Percentiles rank a stretch among this genome's conserved stretches.
These are phyloP conservation scores for Leucania comma DNA, from an alignment of 2,888 invertebrate species.

Conservation along the genomic window DNA sequence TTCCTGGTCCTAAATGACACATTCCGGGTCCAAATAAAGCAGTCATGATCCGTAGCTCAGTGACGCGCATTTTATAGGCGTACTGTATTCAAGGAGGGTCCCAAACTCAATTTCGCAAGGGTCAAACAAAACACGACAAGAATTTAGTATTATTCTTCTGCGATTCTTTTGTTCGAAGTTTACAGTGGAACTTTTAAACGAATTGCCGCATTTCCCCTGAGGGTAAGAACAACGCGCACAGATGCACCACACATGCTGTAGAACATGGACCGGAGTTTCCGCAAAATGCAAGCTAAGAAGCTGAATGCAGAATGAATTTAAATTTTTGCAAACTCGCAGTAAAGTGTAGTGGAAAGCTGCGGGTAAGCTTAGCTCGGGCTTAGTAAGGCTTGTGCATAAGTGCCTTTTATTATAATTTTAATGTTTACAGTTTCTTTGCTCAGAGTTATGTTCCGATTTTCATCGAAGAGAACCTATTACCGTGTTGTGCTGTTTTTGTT, in stretches of 20 bases:
- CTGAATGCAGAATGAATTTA: constrained; percentile 46
- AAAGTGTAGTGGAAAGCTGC: constrained; percentile 38
- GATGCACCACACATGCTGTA: constrained; percentile 43
- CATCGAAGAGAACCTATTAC: not conserved
- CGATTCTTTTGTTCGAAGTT: constrained; percentile 29
- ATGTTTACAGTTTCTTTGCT: constrained; percentile 6
- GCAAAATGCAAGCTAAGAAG: constrained; percentile 31
- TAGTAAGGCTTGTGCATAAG: constrained; percentile 26
- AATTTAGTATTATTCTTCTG: constrained; percentile 37
- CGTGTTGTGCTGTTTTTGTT: constrained; percentile 3
- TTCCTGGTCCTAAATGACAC: constrained; percentile 17
- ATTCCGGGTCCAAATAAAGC: constrained; percentile 45
- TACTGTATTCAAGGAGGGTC: constrained; percentile 23
- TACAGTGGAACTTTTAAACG: constrained; percentile 29
- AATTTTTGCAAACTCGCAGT: constrained; percentile 28
- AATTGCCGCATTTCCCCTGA: constrained; percentile 29
- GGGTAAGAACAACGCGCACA: constrained; percentile 9
- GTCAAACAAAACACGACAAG: constrained; percentile 40
- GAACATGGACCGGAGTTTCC: constrained; percentile 21
- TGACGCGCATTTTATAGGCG: constrained; percentile 34
- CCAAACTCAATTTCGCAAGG: constrained; percentile 45
- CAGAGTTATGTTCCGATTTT: constrained; percentile 3
- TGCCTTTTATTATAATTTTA: constrained; percentile 27
- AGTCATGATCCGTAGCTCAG: constrained; percentile 44
- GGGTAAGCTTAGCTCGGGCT: constrained; percentile 29